Evolutionary conservation across 2,113 vertebrate species (phyloP).

Genomic region (Python bivittatus): DNA sequence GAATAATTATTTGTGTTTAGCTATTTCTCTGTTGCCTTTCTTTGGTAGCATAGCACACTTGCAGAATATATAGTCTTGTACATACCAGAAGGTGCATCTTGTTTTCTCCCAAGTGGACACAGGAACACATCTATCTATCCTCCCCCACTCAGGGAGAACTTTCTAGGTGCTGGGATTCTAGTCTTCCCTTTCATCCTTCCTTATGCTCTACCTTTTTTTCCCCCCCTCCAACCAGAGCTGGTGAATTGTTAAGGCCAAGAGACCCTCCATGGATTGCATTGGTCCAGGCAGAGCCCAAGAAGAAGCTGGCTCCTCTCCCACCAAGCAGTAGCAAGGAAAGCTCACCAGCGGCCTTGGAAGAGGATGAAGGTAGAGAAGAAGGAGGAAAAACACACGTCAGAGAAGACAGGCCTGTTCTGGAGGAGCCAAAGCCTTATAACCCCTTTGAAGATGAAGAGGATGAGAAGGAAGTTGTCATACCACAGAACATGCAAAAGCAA

Average conservation of each 20-base stretch:
- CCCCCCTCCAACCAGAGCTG: constrained; percentile 48
- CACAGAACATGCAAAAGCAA: constrained; percentile 23
- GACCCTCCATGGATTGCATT: constrained; percentile 94
- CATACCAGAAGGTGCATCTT: not conserved
- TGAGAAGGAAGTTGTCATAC: constrained; percentile 35
- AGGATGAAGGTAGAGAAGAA: constrained; percentile 44
- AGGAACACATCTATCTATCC: not conserved
- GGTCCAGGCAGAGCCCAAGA: constrained; percentile 88
- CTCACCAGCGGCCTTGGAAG: constrained; percentile 21
- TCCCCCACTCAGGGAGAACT: not conserved
- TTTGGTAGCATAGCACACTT: not conserved
- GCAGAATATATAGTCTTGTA: not conserved
- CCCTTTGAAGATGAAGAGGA: constrained; percentile 85
- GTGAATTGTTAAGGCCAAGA: constrained; percentile 76
- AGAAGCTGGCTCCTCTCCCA: constrained; percentile 87
- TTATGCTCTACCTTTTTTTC: not conserved
- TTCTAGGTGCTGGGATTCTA: not conserved
- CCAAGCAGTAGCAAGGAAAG: constrained; percentile 56
- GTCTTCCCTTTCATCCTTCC: not conserved
- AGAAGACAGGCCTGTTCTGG: constrained; percentile 14
- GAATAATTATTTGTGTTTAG: not conserved
- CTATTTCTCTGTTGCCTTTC: not conserved
- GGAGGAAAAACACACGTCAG: constrained; percentile 22
- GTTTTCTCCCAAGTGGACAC: not conserved
- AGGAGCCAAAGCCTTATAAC: constrained; percentile 79